These are phyloP conservation scores for Scaptomyza flava DNA, from an alignment of 2,888 invertebrate species.

Conservation along the genomic window DNA sequence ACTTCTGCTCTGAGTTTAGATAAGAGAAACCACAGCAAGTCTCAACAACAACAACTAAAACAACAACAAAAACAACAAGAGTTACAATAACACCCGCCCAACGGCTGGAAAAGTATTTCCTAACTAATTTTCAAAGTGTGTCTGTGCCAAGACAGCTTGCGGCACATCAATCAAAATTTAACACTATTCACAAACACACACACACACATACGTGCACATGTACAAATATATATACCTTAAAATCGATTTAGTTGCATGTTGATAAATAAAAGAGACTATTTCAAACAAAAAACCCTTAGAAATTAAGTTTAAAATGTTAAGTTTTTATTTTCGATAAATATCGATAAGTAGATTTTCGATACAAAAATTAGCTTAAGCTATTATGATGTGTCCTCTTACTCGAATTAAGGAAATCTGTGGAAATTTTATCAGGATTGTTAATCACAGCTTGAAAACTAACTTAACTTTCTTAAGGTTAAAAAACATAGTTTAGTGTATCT, in stretches of 20 bases:
- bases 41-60: constrained; percentile 1
- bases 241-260: no score
- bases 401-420: no score
- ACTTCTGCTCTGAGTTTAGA: constrained; percentile 20
- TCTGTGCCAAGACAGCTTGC: constrained; percentile 39
- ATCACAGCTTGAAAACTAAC: no score
- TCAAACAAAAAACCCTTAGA: background rate
- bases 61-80: background rate
- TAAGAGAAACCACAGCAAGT: constrained; percentile 15
- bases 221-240: no score
- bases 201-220: background rate
- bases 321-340: background rate
- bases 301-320: background rate
- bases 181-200: constrained; percentile 41
- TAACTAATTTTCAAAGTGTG: constrained; percentile 68
- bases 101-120: constrained; percentile 39
- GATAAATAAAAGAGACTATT: no score
- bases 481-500: no score
- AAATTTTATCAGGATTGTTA: no score
- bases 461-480: no score
- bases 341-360: constrained; percentile 10
- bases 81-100: constrained; percentile 3
- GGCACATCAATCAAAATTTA: constrained; percentile 73
- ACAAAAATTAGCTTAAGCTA: background rate
- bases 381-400: no score